Evolutionary conservation across 2,888 invertebrate species (phyloP), one percentile per base, ranked within the genome.

Genomic region (Allygus modestus): DNA sequence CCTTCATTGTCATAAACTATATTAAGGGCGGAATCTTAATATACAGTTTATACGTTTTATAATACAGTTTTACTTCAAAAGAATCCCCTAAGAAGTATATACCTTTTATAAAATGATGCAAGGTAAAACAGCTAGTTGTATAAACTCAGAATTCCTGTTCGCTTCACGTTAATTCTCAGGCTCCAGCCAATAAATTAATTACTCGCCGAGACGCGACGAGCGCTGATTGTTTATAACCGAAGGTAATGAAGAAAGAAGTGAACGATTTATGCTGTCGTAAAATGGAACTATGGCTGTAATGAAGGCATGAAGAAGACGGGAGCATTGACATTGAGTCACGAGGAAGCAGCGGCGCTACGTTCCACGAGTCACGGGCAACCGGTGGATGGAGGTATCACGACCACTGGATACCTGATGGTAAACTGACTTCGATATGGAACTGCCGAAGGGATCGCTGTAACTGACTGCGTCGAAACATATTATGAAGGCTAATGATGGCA

Each of bases 251-350:
- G 58, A 77, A 51, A 58, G 28, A 4, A 58, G 54, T 54, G 37
- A 31, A 54, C 79, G 54, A 79, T 79, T 79, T 79, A 58, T 58
- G 58, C 79, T 51, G 33, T 79, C 79, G 58, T 79, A 79, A 79
- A 79, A 51, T 54, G 11, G 37, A 51, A 79, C 51, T 33, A 79
- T 79, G 28, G 58, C 54, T 33, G 26, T 54, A 79, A 79, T 79
- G 58, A 58, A 51, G 33, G 33, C 58, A 46, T 46, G 51, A 79
- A 58, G 77, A 75, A 58, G 37, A 5, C 33, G 79, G 79, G 79
- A 79, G 79, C 79, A 37, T 58, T 79, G 79, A 79, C 79, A 37
- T 37, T 20, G 58, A 51, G 79, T 79, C 79, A 79, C 51, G 79
- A 28, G 58, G 28, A 0, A 5, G 41, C 31, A n/a, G 69, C 5